phyloP scores from a whole-genome alignment of 2,113 vertebrate species.

The Corythaeola cristata region DNA sequence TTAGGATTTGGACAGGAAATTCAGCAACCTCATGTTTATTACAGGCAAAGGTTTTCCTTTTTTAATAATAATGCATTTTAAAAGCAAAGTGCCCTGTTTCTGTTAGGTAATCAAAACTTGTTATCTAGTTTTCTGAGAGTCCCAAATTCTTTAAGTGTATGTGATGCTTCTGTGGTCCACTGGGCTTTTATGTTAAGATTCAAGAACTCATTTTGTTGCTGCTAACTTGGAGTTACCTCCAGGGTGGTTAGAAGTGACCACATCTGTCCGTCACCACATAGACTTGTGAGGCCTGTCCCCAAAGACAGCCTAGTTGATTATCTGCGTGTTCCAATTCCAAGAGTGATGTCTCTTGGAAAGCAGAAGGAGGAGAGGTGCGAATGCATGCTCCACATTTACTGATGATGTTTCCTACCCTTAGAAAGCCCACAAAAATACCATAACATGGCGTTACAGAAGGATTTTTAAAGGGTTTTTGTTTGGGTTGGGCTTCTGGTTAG shows the following conservation, averaged over 20 bases:
- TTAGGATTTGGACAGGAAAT: not conserved
- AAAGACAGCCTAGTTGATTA: not conserved
- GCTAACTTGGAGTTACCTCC: not conserved
- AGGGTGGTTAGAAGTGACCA: not conserved
- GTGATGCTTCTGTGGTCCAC: not conserved
- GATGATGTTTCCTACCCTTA: not conserved
- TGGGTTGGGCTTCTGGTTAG: not conserved
- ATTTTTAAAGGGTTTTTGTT: not conserved
- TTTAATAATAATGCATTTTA: not conserved
- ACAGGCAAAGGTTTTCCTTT: not conserved
- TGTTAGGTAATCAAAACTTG: not conserved
- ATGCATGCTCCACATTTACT: rapidly evolving
- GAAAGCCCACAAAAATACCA: not conserved
- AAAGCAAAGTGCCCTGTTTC: not conserved
- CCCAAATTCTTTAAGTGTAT: not conserved
- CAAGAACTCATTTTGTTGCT: not conserved
- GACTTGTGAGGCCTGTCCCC: not conserved
- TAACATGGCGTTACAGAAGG: not conserved
- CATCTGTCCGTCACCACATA: not conserved
- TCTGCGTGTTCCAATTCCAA: not conserved
- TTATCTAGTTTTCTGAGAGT: not conserved
- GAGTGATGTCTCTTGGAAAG: not conserved
- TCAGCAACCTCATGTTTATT: not conserved
- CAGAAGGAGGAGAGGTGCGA: not conserved
- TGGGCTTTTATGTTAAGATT: not conserved